A percentile compares a stretch with the other conserved stretches of the same genome.
Conservation (phyloP, 1,140 invertebrate species). For the Nautilus pompilius region DNA sequence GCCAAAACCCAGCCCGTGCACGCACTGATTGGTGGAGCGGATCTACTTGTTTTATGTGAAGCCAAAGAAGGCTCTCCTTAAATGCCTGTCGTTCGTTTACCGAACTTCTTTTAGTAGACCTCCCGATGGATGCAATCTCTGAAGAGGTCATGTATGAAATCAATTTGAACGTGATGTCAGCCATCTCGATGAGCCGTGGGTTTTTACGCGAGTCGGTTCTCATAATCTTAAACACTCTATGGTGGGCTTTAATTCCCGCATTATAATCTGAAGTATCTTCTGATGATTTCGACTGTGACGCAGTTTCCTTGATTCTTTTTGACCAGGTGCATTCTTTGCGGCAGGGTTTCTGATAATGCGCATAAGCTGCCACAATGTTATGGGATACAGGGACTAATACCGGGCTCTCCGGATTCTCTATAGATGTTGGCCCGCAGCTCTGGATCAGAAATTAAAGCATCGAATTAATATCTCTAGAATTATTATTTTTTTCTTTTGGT, state of each 20-base stretch:
- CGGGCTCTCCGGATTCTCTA: not conserved
- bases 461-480: not conserved
- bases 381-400: not conserved
- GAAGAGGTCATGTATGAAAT: not conserved
- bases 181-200: no score
- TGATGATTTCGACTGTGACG: not conserved
- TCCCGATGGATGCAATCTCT: not conserved
- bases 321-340: not conserved
- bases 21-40: not conserved
- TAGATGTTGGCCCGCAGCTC: not conserved
- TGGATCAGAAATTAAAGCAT: not conserved
- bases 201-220: no score
- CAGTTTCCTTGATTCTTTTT: not conserved
- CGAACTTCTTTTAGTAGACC: no score
- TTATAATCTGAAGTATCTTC: not conserved
- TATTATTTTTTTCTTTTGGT: not conserved
- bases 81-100: not conserved
- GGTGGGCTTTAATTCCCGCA: not conserved
- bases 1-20: no score
- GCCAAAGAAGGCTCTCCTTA: conserved; percentile 5
- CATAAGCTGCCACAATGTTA: not conserved
- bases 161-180: not conserved
- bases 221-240: not conserved
- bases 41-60: conserved; percentile 3
- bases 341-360: not conserved